Percentiles rank a stretch among this genome's conserved stretches.
These are phyloP conservation scores for Coelopa pilipes DNA, from an alignment of 2,888 invertebrate genomes.

Conservation along the genomic window DNA sequence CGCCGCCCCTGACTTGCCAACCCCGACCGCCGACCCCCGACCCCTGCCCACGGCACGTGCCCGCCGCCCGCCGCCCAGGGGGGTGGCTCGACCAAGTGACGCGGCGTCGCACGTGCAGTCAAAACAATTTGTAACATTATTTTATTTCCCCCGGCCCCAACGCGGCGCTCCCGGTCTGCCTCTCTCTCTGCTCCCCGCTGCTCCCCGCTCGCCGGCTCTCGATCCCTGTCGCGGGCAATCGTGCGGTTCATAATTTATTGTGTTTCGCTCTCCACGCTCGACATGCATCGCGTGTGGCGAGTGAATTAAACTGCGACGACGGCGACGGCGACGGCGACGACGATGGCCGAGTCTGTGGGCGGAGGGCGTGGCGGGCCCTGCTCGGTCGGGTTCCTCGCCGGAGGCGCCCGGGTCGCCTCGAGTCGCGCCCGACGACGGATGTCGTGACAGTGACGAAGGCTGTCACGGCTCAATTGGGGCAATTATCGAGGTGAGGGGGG, in stretches of 20 bases:
- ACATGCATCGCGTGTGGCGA: constrained; percentile 21
- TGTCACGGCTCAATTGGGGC: constrained; percentile 21
- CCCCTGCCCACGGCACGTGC: background rate
- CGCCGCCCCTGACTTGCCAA: background rate
- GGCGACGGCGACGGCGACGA: background rate
- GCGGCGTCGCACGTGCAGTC: constrained; percentile 29
- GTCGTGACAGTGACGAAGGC: constrained; percentile 19
- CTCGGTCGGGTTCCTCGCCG: background rate
- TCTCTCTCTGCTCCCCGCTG: background rate
- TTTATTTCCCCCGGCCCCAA: background rate
- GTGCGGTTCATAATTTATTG: constrained; percentile 30
- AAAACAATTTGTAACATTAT: constrained; percentile 33
- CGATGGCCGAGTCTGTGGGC: background rate
- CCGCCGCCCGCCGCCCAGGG: constrained; percentile 1
- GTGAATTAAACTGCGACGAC: constrained; percentile 20
- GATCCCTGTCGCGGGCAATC: constrained; percentile 3
- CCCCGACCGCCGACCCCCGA: background rate
- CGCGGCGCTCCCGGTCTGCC: background rate
- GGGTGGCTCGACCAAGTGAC: constrained; percentile 19
- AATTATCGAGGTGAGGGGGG: background rate
- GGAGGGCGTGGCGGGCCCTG: background rate
- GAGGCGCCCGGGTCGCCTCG: background rate
- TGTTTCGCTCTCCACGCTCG: constrained; percentile 27
- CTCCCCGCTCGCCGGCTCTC: background rate
- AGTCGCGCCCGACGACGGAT: constrained; percentile 9